Evolutionary conservation across 92 coral and sea anemone genomes (phyloP).

Genomic region (Porites rus): DNA sequence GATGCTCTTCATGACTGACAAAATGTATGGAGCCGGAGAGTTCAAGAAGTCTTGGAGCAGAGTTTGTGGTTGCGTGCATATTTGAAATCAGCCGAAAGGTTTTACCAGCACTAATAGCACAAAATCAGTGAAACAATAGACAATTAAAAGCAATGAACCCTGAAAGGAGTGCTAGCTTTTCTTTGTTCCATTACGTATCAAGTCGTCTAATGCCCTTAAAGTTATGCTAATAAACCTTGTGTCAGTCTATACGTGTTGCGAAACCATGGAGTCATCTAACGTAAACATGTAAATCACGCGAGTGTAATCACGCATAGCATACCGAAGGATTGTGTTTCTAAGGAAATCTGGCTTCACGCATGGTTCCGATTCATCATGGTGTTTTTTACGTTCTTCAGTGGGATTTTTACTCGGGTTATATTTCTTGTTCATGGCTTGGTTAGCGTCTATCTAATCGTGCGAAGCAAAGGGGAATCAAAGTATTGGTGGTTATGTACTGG

Average conservation of each 20-base stretch:
- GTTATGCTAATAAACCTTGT: background rate
- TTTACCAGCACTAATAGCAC: too few species aligned
- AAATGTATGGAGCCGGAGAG: too few species aligned
- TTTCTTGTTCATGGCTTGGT: conserved; percentile 85
- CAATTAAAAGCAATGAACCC: background rate
- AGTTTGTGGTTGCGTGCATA: background rate
- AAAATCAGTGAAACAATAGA: background rate
- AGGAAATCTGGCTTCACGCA: conserved; percentile 29
- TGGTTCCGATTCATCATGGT: conserved; percentile 34
- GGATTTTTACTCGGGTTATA: conserved; percentile 85
- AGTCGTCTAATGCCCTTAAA: background rate
- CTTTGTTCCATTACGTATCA: conserved; percentile 7
- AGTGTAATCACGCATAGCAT: conserved; percentile 34
- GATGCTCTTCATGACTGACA: too few species aligned
- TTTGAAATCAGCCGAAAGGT: too few species aligned
- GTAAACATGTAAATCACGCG: conserved; percentile 50
- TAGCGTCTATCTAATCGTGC: conserved; percentile 73
- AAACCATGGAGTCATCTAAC: conserved; percentile 38
- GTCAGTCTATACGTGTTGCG: conserved; percentile 7
- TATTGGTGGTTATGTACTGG: conserved; percentile 93
- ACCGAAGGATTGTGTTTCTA: conserved; percentile 54
- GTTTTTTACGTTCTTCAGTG: conserved; percentile 79
- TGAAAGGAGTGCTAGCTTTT: background rate
- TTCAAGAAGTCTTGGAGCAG: too few species aligned
- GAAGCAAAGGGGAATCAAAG: conserved; percentile 16